Conservation (phyloP, 2,888 invertebrate species). For the Zelleria hepariella region DNA sequence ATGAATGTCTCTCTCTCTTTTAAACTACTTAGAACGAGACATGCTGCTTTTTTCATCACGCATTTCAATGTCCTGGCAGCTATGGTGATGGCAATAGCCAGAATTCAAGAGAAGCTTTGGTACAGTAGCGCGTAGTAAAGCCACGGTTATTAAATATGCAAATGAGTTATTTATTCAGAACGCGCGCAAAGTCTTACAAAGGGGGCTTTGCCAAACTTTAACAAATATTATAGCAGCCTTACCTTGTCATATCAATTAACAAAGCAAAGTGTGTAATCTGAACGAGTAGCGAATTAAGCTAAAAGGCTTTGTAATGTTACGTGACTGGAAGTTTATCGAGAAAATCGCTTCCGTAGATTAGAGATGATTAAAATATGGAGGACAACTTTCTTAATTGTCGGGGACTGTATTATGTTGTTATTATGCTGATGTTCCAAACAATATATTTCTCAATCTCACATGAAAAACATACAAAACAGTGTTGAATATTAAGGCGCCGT, state of each 20-base stretch:
- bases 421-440: too few relatives aligned
- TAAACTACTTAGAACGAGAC: too few relatives aligned
- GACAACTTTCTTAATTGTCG: neutral
- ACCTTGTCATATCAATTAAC: constrained; percentile 18
- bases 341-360: neutral
- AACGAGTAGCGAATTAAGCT: neutral
- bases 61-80: too few relatives aligned
- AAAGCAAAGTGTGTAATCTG: neutral
- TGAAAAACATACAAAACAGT: too few relatives aligned
- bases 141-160: constrained; percentile 59
- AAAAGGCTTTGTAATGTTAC: neutral
- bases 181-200: constrained; percentile 29
- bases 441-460: too few relatives aligned
- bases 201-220: constrained; percentile 31
- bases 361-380: neutral
- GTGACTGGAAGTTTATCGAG: neutral
- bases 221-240: constrained; percentile 13
- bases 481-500: too few relatives aligned
- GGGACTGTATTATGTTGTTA: too few relatives aligned
- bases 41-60: too few relatives aligned
- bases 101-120: neutral
- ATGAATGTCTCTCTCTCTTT: too few relatives aligned
- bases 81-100: too few relatives aligned
- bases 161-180: constrained; percentile 67
- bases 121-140: neutral